Percentiles rank a stretch among this genome's conserved stretches.
Conservation (phyloP, 2,888 invertebrate genomes). For the Spisula subtruncata region DNA sequence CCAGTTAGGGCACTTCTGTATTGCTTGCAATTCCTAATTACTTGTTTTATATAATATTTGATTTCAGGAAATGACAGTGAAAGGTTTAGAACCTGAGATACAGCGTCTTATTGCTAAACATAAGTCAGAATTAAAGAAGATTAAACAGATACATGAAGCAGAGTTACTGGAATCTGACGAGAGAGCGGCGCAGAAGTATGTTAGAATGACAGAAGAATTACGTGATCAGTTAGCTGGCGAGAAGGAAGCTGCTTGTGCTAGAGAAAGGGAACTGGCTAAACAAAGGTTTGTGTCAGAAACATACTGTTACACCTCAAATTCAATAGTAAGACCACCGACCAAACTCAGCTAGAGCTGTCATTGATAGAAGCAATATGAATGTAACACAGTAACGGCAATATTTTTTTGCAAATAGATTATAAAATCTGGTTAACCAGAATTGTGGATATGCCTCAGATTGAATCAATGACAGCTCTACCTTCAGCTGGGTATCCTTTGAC, state of each 20-base stretch:
- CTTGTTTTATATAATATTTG: background rate
- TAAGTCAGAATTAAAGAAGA: slow-evolving; percentile 87
- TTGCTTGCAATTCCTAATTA: too few relatives aligned
- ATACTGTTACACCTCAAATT: too few relatives aligned
- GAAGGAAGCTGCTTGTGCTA: slow-evolving; percentile 87
- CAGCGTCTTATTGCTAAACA: slow-evolving; percentile 88
- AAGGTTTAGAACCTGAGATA: slow-evolving; percentile 88
- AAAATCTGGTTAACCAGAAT: too few relatives aligned
- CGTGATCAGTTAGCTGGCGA: slow-evolving; percentile 87
- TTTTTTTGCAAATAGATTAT: too few relatives aligned
- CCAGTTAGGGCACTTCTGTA: too few relatives aligned
- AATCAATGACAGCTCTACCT: too few relatives aligned
- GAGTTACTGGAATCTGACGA: slow-evolving; percentile 87
- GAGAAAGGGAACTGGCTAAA: slow-evolving; percentile 87
- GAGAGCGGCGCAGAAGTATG: slow-evolving; percentile 86
- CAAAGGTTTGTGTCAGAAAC: slow-evolving; percentile 85
- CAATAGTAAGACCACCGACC: too few relatives aligned
- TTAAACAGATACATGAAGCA: slow-evolving; percentile 87
- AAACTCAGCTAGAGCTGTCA: too few relatives aligned
- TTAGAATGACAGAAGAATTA: slow-evolving; percentile 87
- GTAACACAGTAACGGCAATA: too few relatives aligned
- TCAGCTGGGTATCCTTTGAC: too few relatives aligned
- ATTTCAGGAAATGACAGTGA: slow-evolving; percentile 88
- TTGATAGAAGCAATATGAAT: too few relatives aligned
- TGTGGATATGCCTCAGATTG: too few relatives aligned